Evolutionary conservation across 1,140 invertebrate species (phyloP), one percentile per base, ranked within the genome.

Genomic region (Cotesia typhae): DNA sequence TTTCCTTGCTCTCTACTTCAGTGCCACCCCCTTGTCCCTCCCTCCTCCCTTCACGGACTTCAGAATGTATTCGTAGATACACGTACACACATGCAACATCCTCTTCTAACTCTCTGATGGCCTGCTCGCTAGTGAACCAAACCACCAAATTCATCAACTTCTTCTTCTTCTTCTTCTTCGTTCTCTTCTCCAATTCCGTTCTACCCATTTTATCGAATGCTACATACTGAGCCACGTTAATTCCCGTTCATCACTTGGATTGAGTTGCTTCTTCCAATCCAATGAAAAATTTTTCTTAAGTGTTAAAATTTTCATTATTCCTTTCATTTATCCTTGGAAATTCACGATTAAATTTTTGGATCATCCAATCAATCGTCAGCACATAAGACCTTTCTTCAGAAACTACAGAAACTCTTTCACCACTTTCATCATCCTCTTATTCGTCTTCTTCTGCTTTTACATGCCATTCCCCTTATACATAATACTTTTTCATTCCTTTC

Each of bases 1-100:
- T 78, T 52, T 52, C 67, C 72, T 76, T 74, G 66, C 55, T 68
- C 67, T 55, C 38, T 72, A 76, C 68, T 57, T 52, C 71, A 71
- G 36, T 73, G 35, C 64, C 20, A 67, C 37, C 68, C 72, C 71
- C 52, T 55, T 28, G 70, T 57, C 69, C 64, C 47, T 41, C 60
- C 67, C 69, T 63, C 70, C 55, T 68, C 68, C 7, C 53, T 52
- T 17, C 67, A 47, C 47, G 17, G 10, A 6, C 10, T 3, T 41
- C 14, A 9, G 28, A 47, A 10, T 47, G 41, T 61, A n/a, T 47
- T 52, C 12, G 4, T 35, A 28, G 14, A 36, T 9, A 51, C 10
- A 20, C 51, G 10, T 7, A 38, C 52, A 55, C 28, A 57, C 61
- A 37, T 66, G 10, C 37, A 67, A 41, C 51, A 53, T 61, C 60